A percentile compares a stretch with the other conserved stretches of the same genome.
These are phyloP conservation scores for Phoxinus dragarum DNA, from an alignment of 2,797 vertebrate genomes.

Conservation along the genomic window DNA sequence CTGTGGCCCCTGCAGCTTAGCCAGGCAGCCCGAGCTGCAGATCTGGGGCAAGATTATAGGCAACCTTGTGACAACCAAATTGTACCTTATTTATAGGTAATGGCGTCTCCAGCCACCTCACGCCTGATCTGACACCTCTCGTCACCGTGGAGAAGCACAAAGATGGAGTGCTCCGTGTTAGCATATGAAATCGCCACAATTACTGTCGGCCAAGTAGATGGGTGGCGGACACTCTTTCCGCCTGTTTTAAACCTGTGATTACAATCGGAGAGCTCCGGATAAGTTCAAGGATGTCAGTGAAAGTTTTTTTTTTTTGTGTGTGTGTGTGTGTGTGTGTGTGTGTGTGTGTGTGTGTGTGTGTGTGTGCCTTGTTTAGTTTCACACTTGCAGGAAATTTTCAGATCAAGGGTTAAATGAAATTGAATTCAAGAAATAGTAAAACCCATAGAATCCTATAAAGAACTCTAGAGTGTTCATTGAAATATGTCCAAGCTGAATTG, in stretches of 20 bases:
- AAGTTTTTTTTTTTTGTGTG: conserved; percentile 31
- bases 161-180: conserved; percentile 55
- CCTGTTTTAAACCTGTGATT: conserved; percentile 63
- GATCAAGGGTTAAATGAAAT: conserved; percentile 46
- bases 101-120: conserved; percentile 62
- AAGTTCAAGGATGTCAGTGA: conserved; percentile 42
- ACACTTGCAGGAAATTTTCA: conserved; percentile 34
- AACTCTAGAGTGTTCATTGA: neutral
- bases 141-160: conserved; percentile 61
- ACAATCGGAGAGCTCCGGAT: conserved; percentile 48
- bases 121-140: conserved; percentile 59
- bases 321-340: too few species aligned
- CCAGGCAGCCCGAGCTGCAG: conserved; percentile 70
- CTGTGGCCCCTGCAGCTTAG: conserved; percentile 67
- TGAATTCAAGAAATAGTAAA: neutral
- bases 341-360: too few species aligned
- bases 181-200: conserved; percentile 64
- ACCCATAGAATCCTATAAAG: neutral
- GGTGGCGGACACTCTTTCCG: conserved; percentile 53
- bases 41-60: conserved; percentile 72
- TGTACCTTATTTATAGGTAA: conserved; percentile 71
- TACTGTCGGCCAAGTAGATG: conserved; percentile 60
- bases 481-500: conserved; percentile 5
- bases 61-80: conserved; percentile 71
- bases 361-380: neutral